phyloP scores from a whole-genome alignment of 2,797 vertebrate genomes.

The Rhynchotus rufescens region DNA sequence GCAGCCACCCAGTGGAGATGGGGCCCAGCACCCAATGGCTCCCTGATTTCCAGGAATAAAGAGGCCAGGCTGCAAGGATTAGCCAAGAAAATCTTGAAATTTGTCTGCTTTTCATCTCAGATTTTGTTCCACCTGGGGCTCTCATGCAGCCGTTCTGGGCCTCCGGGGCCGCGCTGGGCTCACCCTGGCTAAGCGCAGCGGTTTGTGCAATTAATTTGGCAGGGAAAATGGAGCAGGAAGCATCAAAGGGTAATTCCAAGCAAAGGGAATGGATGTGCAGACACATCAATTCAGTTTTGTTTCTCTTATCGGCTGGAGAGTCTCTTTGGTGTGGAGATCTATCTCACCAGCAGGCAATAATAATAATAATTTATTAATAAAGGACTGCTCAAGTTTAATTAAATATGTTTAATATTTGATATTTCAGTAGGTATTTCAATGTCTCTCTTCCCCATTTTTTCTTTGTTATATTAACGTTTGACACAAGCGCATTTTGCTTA shows the following conservation, averaged over 20 bases:
- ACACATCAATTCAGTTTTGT: not conserved
- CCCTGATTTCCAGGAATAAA: not conserved
- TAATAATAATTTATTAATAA: constrained; percentile 12
- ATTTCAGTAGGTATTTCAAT: not conserved
- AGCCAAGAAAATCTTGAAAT: not conserved
- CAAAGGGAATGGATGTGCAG: not conserved
- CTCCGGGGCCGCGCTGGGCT: not conserved
- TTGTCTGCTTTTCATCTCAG: not conserved
- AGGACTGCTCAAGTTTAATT: not conserved
- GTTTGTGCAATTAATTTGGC: not conserved
- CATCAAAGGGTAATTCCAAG: not conserved
- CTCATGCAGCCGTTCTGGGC: not conserved
- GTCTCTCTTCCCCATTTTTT: not conserved
- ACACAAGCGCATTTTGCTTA: not conserved
- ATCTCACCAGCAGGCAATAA: not conserved
- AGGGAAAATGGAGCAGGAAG: not conserved
- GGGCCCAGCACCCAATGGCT: not conserved
- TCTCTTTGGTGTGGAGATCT: not conserved
- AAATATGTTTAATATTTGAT: constrained; percentile 4
- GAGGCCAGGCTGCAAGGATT: not conserved
- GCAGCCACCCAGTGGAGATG: not conserved
- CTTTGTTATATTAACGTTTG: not conserved
- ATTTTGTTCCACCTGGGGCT: not conserved
- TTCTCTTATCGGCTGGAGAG: not conserved
- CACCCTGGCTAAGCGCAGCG: not conserved